Evolutionary conservation across 2,113 vertebrate genomes (phyloP).

Genomic region (Sinocyclocheilus anshuiensis): DNA sequence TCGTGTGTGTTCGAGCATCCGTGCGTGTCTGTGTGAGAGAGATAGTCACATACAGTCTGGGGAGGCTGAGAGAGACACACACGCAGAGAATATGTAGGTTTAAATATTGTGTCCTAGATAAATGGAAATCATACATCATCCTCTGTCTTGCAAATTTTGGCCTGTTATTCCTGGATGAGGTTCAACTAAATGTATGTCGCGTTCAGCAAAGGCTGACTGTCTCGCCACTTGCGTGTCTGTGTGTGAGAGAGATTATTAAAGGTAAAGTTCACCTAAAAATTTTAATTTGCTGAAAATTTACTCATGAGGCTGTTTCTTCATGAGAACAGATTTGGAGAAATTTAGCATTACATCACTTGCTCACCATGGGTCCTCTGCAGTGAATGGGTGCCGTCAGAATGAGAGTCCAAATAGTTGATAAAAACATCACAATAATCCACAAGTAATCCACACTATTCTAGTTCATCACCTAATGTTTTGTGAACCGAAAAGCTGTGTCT

Average conservation of each 20-base stretch:
- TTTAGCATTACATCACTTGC: too few species aligned
- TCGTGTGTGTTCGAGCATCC: constrained; percentile 22
- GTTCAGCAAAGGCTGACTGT: background rate
- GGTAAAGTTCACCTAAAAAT: background rate
- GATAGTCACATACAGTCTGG: background rate
- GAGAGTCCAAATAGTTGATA: too few species aligned
- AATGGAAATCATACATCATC: constrained; percentile 42
- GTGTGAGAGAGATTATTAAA: background rate
- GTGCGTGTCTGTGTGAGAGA: constrained; percentile 17
- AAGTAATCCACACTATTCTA: too few species aligned
- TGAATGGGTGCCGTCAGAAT: too few species aligned
- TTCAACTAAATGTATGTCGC: constrained; percentile 2
- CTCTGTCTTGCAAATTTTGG: constrained; percentile 7
- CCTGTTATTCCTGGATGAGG: background rate
- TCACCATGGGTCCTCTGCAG: too few species aligned
- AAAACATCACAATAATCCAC: too few species aligned
- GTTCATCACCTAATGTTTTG: too few species aligned
- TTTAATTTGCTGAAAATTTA: too few species aligned
- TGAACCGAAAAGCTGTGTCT: too few species aligned
- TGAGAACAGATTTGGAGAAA: too few species aligned
- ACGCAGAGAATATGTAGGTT: background rate
- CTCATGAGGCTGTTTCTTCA: too few species aligned
- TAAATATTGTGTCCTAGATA: constrained; percentile 52
- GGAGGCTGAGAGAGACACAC: background rate
- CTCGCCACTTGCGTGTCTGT: background rate